These are phyloP conservation scores for Chelon labrosus DNA, from an alignment of 2,797 vertebrate species.

Conservation along the genomic window DNA sequence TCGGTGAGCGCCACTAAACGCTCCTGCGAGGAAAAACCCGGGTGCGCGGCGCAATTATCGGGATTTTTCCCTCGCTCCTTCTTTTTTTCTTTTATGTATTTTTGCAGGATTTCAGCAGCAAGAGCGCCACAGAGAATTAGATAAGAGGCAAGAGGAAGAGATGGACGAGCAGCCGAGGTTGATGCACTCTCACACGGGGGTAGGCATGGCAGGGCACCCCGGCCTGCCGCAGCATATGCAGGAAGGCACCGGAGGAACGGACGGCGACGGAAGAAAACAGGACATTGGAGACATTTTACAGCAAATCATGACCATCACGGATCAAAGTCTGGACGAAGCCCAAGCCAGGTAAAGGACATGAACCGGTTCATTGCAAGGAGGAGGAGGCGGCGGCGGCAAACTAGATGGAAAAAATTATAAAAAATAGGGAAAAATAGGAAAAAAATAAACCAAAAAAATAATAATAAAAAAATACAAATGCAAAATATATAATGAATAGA, in stretches of 20 bases:
- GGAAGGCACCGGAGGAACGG: slow-evolving; percentile 90
- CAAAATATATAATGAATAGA: too few relatives aligned
- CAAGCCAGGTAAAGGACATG: slow-evolving; percentile 91
- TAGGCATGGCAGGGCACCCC: slow-evolving; percentile 95
- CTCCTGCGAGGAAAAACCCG: slow-evolving; percentile 39
- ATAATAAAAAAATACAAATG: not conserved
- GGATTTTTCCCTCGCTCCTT: slow-evolving; percentile 41
- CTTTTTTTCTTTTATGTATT: slow-evolving; percentile 54
- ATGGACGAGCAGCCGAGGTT: slow-evolving; percentile 98
- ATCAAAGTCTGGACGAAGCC: slow-evolving; percentile 98
- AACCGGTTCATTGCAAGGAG: not conserved
- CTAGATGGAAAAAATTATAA: not conserved
- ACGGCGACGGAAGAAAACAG: slow-evolving; percentile 95
- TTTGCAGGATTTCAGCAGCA: slow-evolving; percentile 61
- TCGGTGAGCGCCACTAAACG: slow-evolving; percentile 33
- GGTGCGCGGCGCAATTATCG: slow-evolving; percentile 47
- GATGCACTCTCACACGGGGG: slow-evolving; percentile 95
- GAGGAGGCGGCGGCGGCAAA: slow-evolving; percentile 37
- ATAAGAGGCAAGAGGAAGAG: slow-evolving; percentile 67
- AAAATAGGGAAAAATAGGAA: not conserved
- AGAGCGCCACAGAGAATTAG: slow-evolving; percentile 53
- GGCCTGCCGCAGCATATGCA: slow-evolving; percentile 96
- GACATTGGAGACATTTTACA: slow-evolving; percentile 99
- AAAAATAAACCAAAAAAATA: not conserved
- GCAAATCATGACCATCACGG: slow-evolving; percentile 99